Evolutionary conservation across 2,797 vertebrate genomes (phyloP), one percentile per base, ranked within the genome.

Genomic region (Ataeniobius toweri): DNA sequence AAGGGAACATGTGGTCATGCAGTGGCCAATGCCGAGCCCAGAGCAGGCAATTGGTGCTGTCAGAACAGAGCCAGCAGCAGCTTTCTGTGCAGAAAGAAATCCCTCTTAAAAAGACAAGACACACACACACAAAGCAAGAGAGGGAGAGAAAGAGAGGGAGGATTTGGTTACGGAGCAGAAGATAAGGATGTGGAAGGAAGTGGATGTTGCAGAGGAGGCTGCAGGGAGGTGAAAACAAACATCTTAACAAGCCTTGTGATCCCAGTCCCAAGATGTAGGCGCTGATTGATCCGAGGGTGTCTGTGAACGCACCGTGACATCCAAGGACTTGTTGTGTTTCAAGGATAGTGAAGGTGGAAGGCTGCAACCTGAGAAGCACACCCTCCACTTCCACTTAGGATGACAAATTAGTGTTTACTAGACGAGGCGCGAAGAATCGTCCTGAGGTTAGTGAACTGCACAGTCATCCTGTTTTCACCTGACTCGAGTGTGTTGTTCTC

Each of bases 341-440:
- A 92, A 94, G 92, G 93, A 92, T 83, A 91, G 88, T 91, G 91
- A 94, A 93, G 92, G 92, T 93, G 93, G 89, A 88, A 80, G 83
- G 83, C 84, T 70, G 86, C 85, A 91, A 89, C 86, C 85, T 77
- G 87, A 95, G 92, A 92, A 86, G 89, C 85, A 80, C 74, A 53
- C 41, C 63, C 51, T 79, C 77, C 74, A 80, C 82, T 77, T 77
- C 75, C 68, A 84, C 80, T 86, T 89, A 93, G 91, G 86, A 94
- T 94, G 93, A 92, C 85, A 82, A 78, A 94, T 91, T 94, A 95
- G 89, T 93, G 88, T 82, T 89, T 85, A 82, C 93, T 89, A 90
- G 92, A 90, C 92, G 63, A 89, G 86, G 92, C 93, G 88, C 80
- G n/a, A 73, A 76, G 85, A 85, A 89, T 88, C 91, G 55, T 77